These are phyloP conservation scores for Sycophaga agraensis DNA, from an alignment of 1,140 invertebrate species.

Conservation along the genomic window DNA sequence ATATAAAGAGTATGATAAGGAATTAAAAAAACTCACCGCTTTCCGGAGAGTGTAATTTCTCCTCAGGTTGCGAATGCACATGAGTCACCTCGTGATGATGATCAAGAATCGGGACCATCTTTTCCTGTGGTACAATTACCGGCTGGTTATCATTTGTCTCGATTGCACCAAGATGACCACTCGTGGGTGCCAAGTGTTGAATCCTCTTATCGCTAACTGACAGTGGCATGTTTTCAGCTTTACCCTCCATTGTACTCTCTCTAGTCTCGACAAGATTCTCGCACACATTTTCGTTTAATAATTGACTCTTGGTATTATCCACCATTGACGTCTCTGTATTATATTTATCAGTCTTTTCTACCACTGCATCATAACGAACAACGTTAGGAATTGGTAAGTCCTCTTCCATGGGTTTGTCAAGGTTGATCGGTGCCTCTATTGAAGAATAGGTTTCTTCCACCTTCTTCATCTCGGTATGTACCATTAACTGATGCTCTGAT, in stretches of 20 bases:
- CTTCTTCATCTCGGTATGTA: too few species aligned
- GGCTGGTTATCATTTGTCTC: constrained; percentile 23
- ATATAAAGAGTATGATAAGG: neutral
- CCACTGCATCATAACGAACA: neutral
- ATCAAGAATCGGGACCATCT: constrained; percentile 35
- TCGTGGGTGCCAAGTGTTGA: neutral
- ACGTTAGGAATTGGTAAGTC: too few species aligned
- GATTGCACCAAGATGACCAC: constrained; percentile 4
- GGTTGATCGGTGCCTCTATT: neutral
- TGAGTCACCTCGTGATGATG: constrained; percentile 41
- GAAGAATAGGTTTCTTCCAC: too few species aligned
- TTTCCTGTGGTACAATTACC: constrained; percentile 40
- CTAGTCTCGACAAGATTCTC: neutral
- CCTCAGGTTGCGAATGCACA: constrained; percentile 44
- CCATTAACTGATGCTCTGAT: neutral
- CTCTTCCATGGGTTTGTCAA: neutral
- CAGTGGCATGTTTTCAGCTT: neutral
- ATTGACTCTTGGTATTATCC: neutral
- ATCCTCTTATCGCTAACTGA: constrained; percentile 32
- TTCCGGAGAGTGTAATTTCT: constrained; percentile 52
- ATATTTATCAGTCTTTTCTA: neutral
- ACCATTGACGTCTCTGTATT: constrained; percentile 16
- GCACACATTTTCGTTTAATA: neutral
- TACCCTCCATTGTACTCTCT: too few species aligned
- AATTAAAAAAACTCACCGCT: constrained; percentile 45